These are phyloP conservation scores for Spodoptera exigua DNA, from an alignment of 2,888 invertebrate genomes.

Conservation along the genomic window DNA sequence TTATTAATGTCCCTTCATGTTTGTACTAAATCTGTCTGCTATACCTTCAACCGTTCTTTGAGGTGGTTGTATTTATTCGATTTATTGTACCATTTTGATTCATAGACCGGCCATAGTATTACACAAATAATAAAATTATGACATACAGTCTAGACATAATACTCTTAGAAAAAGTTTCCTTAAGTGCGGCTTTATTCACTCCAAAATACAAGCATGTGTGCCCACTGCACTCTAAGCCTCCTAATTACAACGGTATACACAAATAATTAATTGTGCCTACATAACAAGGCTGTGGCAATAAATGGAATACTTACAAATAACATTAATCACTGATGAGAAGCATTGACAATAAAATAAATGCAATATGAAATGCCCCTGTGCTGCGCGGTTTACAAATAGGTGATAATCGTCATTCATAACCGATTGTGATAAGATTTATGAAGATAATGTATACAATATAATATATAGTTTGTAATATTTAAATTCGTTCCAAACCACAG, in stretches of 20 bases:
- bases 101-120: too few species aligned
- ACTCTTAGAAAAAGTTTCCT: too few species aligned
- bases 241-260: too few species aligned
- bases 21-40: conserved; percentile 7
- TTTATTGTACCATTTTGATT: conserved; percentile 5
- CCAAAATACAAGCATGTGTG: too few species aligned
- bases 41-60: conserved; percentile 1
- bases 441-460: conserved; percentile 9
- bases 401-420: conserved; percentile 31
- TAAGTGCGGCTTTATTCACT: too few species aligned
- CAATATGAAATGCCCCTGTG: conserved; percentile 17
- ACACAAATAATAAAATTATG: too few species aligned
- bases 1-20: conserved; percentile 9
- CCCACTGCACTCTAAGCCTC: too few species aligned
- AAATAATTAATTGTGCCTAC: neutral
- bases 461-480: conserved; percentile 14
- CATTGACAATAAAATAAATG: conserved; percentile 42
- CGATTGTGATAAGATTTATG: conserved; percentile 43
- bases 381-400: conserved; percentile 22
- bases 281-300: conserved; percentile 11
- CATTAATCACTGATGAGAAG: conserved; percentile 8
- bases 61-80: conserved; percentile 30
- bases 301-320: conserved; percentile 29
- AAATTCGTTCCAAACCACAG: conserved; percentile 20
- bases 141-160: too few species aligned